These are phyloP conservation scores for Leptopterna dolabrata DNA, from an alignment of 2,888 invertebrate genomes.

Conservation along the genomic window DNA sequence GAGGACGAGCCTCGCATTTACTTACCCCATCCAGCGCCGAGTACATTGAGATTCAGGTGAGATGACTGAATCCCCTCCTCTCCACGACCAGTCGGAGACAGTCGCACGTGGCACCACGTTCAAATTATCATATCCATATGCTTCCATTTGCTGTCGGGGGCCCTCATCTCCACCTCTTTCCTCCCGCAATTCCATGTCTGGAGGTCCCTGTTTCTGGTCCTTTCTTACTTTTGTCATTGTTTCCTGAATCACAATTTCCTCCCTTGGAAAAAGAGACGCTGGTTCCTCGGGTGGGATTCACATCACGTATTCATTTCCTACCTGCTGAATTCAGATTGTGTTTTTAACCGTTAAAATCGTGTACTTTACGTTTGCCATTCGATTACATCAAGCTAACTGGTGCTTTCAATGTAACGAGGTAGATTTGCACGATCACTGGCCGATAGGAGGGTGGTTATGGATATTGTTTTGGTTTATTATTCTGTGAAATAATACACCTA, in stretches of 20 bases:
- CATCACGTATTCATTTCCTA: neutral
- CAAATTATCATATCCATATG: constrained; percentile 44
- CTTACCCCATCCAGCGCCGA: neutral
- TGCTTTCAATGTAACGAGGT: too few relatives aligned
- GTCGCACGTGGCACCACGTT: constrained; percentile 36
- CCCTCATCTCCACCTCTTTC: neutral
- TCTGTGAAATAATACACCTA: too few relatives aligned
- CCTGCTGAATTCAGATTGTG: neutral
- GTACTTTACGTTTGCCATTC: neutral
- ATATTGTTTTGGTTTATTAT: too few relatives aligned
- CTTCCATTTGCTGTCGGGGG: constrained; percentile 17
- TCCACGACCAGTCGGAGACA: neutral
- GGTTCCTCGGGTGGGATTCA: neutral
- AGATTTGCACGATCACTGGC: too few relatives aligned
- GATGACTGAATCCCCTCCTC: neutral
- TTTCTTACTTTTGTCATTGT: neutral
- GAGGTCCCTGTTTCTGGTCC: neutral
- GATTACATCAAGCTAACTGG: too few relatives aligned
- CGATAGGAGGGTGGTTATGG: too few relatives aligned
- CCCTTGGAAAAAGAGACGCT: neutral
- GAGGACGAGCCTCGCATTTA: constrained; percentile 24
- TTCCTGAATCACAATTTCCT: constrained; percentile 30
- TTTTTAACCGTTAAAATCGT: neutral
- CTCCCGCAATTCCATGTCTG: constrained; percentile 9
- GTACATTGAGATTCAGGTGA: constrained; percentile 30